Conservation (phyloP, 2,888 invertebrate genomes). For the Aleiodes alternator region DNA sequence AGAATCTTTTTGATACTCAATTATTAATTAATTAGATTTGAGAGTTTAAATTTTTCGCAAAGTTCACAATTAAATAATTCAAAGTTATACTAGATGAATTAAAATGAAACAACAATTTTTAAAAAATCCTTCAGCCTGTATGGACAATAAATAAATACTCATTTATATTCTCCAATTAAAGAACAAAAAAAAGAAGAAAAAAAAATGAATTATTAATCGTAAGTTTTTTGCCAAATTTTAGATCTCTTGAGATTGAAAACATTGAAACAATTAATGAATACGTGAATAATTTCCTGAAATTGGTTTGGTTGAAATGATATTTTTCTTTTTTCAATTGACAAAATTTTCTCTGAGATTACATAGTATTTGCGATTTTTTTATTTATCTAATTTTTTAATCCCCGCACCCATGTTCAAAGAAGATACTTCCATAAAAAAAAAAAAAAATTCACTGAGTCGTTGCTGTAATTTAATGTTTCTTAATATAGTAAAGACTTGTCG, state of each 20-base stretch:
- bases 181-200: slow-evolving; percentile 10
- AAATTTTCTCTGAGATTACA: not conserved
- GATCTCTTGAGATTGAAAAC: not conserved
- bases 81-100: not conserved
- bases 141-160: slow-evolving; percentile 66
- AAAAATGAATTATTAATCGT: slow-evolving; percentile 29
- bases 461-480: slow-evolving; percentile 11
- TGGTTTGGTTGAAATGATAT: slow-evolving; percentile 12
- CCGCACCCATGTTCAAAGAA: slow-evolving; percentile 10
- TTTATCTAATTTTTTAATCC: not conserved
- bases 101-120: not conserved
- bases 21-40: slow-evolving; percentile 16
- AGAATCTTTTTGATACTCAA: slow-evolving; percentile 34
- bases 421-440: slow-evolving; percentile 14
- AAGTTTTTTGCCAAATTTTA: slow-evolving; percentile 25
- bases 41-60: slow-evolving; percentile 26
- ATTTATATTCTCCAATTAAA: slow-evolving; percentile 57
- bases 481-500: slow-evolving; percentile 19
- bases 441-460: slow-evolving; percentile 7
- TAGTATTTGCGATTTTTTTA: not conserved
- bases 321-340: not conserved
- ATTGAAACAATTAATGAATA: not conserved
- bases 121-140: slow-evolving; percentile 55
- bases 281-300: slow-evolving; percentile 18
- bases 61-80: slow-evolving; percentile 20